These are phyloP conservation scores for Enteromius treurensis DNA, from an alignment of 2,797 vertebrate genomes.

Conservation along the genomic window DNA sequence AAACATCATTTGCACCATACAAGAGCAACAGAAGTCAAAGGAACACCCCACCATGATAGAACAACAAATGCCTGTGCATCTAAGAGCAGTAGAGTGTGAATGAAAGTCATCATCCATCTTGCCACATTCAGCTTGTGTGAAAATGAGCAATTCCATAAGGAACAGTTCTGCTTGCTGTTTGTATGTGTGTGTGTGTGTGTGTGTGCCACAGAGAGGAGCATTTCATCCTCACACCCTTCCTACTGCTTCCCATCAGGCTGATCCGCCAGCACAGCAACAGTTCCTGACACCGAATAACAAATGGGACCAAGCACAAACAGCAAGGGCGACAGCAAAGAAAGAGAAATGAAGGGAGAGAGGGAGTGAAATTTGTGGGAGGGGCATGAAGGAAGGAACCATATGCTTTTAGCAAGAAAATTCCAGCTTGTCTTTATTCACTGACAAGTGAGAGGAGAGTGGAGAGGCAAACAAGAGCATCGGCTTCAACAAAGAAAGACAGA, in stretches of 20 bases:
- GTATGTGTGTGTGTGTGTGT: constrained; percentile 8
- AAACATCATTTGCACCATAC: neutral
- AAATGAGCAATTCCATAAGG: neutral
- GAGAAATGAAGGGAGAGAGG: constrained; percentile 39
- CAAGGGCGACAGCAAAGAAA: constrained; percentile 20
- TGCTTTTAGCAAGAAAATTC: constrained; percentile 58
- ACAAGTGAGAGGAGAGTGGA: constrained; percentile 28
- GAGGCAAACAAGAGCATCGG: constrained; percentile 64
- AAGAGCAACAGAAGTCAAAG: neutral
- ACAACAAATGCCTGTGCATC: neutral
- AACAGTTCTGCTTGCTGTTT: neutral
- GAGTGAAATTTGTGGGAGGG: constrained; percentile 69
- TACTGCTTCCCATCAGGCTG: constrained; percentile 51
- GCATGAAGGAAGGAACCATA: constrained; percentile 66
- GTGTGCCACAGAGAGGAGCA: neutral
- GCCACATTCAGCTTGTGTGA: constrained; percentile 14
- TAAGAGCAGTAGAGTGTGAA: neutral
- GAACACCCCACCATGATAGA: neutral
- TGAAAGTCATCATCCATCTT: constrained; percentile 3
- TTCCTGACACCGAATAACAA: constrained; percentile 59
- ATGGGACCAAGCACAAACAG: constrained; percentile 49
- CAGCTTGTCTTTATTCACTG: constrained; percentile 53
- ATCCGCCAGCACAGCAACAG: constrained; percentile 52
- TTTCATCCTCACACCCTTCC: constrained; percentile 42
- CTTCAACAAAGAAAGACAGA: constrained; percentile 58